A percentile compares a stretch with the other conserved stretches of the same genome.
Evolutionary conservation across 1,140 invertebrate species (phyloP).

Genomic region (Papilio polyxenes): DNA sequence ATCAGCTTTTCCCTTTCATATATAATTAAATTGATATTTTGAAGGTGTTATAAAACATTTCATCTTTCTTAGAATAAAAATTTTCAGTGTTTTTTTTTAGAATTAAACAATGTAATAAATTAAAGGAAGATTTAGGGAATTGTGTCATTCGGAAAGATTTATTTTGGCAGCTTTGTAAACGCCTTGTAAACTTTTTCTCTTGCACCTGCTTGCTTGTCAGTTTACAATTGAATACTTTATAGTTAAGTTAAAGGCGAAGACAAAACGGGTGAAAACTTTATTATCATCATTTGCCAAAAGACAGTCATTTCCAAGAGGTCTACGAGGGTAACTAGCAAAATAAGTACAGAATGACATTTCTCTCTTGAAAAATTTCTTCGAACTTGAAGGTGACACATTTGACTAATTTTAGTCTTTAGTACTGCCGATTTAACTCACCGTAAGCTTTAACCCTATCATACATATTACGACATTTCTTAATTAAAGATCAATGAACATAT

Average conservation of each 20-base stretch:
- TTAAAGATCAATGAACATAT: no score
- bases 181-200: slow-evolving; percentile 19
- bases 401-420: no score
- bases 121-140: slow-evolving; percentile 21
- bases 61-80: neutral
- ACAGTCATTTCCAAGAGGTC: neutral
- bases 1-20: no score
- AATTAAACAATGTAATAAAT: slow-evolving; percentile 5
- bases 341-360: neutral
- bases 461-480: no score
- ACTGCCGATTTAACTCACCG: no score
- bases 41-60: neutral
- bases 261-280: neutral
- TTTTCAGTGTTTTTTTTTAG: neutral
- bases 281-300: neutral
- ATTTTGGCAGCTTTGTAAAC: neutral
- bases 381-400: no score
- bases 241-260: neutral
- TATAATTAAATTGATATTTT: neutral
- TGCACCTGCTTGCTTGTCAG: slow-evolving; percentile 16
- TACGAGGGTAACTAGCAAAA: neutral
- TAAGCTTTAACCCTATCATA: no score
- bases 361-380: no score
- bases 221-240: neutral
- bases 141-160: slow-evolving; percentile 3